Evolutionary conservation across 2,888 invertebrate genomes (phyloP).

Genomic region (Loripinus fragilis): DNA sequence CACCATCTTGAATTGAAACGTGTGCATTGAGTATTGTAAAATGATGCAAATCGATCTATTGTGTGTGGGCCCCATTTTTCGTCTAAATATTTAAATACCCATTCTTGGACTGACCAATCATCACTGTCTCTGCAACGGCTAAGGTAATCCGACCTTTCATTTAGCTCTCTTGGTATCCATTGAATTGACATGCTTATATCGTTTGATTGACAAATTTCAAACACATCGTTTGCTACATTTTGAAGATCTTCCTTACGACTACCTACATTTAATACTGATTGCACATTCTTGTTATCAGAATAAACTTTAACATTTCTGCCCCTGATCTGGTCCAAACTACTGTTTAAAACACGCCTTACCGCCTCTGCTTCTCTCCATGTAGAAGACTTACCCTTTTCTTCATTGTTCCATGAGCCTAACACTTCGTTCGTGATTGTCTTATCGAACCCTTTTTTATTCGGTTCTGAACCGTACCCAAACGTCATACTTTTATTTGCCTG

Average conservation of each 20-base stretch:
- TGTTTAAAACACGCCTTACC: background rate
- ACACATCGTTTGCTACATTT: background rate
- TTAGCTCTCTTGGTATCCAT: conserved; percentile 20
- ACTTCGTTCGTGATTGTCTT: no score
- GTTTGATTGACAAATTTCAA: conserved; percentile 11
- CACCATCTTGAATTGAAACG: conserved; percentile 19
- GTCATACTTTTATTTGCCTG: background rate
- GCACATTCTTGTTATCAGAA: conserved; percentile 22
- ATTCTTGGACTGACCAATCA: conserved; percentile 5
- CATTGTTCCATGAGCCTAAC: conserved; percentile 17
- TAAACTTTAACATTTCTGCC: conserved; percentile 14
- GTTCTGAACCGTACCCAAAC: background rate
- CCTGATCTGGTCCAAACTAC: conserved; percentile 4
- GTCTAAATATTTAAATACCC: background rate
- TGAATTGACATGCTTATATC: background rate
- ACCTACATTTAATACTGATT: background rate
- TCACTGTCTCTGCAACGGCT: conserved; percentile 18
- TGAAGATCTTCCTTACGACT: conserved; percentile 10
- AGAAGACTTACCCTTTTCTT: background rate
- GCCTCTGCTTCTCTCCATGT: conserved; percentile 35
- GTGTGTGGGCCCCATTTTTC: background rate
- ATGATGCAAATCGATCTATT: conserved; percentile 1
- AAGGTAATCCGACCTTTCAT: background rate
- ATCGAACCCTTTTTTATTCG: background rate
- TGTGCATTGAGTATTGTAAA: background rate